Conservation (phyloP, 1,140 invertebrate genomes). For the Lethocerus indicus region DNA sequence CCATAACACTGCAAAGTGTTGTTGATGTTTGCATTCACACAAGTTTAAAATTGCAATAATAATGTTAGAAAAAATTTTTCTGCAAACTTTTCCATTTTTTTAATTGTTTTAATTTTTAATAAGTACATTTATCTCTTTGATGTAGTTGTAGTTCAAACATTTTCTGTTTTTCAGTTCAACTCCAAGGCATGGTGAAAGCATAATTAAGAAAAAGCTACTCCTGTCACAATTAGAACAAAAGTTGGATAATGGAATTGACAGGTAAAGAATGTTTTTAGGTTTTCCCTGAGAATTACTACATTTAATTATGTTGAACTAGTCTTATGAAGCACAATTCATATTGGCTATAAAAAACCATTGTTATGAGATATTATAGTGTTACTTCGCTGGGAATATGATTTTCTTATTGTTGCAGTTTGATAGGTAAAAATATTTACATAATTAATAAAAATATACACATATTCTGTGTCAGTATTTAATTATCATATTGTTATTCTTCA, state of each 20-base stretch:
- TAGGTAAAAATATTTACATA: too few species aligned
- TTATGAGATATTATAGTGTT: too few species aligned
- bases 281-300: neutral
- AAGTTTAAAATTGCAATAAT: too few species aligned
- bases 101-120: neutral
- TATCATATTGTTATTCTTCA: constrained; percentile 20
- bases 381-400: neutral
- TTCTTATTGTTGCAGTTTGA: neutral
- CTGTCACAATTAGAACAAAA: constrained; percentile 83
- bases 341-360: too few species aligned
- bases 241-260: constrained; percentile 76
- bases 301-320: neutral
- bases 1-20: too few species aligned
- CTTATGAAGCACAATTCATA: neutral
- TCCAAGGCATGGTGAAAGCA: constrained; percentile 69
- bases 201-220: constrained; percentile 71
- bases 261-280: constrained; percentile 22
- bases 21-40: too few species aligned
- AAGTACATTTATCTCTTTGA: constrained; percentile 3
- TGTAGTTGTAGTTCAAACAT: constrained; percentile 1
- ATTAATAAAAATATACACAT: too few species aligned
- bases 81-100: neutral
- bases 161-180: constrained; percentile 50
- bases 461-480: too few species aligned
- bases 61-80: neutral